phyloP scores from a whole-genome alignment of 92 coral and sea anemone genomes.

The Bergia sp. region DNA sequence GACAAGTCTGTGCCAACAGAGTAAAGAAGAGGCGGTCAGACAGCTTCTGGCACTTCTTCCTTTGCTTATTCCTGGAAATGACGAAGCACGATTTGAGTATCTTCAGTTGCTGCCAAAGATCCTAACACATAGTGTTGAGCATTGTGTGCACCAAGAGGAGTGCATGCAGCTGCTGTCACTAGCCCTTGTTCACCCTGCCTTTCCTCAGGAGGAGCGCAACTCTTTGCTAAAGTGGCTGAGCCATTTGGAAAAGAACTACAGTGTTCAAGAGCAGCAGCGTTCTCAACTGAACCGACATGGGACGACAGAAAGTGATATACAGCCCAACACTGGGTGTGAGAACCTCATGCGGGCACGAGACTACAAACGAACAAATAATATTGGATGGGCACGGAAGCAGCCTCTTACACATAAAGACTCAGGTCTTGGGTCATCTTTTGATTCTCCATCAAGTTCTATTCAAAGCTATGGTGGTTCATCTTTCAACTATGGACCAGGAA shows the following conservation, averaged over 20 bases:
- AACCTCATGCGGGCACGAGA: slow-evolving; percentile 82
- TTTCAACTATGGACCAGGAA: slow-evolving; percentile 49
- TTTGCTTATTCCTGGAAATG: slow-evolving; percentile 89
- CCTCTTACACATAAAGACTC: slow-evolving; percentile 93
- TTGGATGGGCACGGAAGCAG: slow-evolving; percentile 82
- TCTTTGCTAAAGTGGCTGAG: slow-evolving; percentile 87
- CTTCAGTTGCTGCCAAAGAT: slow-evolving; percentile 91
- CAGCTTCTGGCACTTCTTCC: slow-evolving; percentile 91
- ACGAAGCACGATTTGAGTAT: slow-evolving; percentile 84
- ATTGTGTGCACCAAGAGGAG: slow-evolving; percentile 92
- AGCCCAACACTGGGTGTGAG: slow-evolving; percentile 85
- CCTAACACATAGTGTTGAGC: slow-evolving; percentile 82
- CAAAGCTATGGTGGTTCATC: slow-evolving; percentile 55
- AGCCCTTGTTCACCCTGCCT: slow-evolving; percentile 99
- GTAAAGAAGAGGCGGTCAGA: slow-evolving; percentile 85
- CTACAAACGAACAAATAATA: slow-evolving; percentile 69
- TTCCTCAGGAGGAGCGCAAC: slow-evolving; percentile 87
- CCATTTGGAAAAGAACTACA: slow-evolving; percentile 84
- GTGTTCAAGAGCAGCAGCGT: slow-evolving; percentile 78
- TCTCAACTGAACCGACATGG: slow-evolving; percentile 51
- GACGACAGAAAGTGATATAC: slow-evolving; percentile 68
- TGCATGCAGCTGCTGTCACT: slow-evolving; percentile 96
- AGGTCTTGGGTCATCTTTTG: slow-evolving; percentile 94
- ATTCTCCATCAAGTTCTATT: slow-evolving; percentile 58
- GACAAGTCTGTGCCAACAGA: slow-evolving; percentile 72